Evolutionary conservation across 2,113 vertebrate genomes (phyloP), one percentile per base, ranked within the genome.

Genomic region (Saimiri boliviensis): DNA sequence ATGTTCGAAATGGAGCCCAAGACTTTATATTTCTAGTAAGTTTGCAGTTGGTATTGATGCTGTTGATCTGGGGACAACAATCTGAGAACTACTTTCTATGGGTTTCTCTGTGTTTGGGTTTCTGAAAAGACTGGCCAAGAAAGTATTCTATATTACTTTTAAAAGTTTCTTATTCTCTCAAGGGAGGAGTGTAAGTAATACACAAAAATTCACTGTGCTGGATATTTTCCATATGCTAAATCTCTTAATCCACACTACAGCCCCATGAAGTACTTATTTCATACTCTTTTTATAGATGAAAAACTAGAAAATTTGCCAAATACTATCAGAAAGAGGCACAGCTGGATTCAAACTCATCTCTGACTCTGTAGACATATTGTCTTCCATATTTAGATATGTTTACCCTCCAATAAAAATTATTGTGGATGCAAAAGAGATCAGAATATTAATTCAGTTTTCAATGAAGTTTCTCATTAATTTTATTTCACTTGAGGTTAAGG

Each of bases 91-190:
- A 81, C 23, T 89, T 80, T 45, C 91, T 58, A 13, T 74, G 37
- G 32, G 35, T 73, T 85, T 42, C 76, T 80, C 60, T 85, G 37
- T 86, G 77, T 83, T 74, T 85, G 30, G 42, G n/a, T 86, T 92
- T 96, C 60, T 86, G 23, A 79, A 96, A 71, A 94, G 45, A 79
- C 32, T 94, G n/a, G 90, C 40, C 40, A 8, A 45, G 74, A 73
- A 60, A 20, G 27, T 49, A 37, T 37, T 11, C 58, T 37, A 23
- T 42, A 30, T 83, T 70, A 76, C 40, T 91, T 90, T 93, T 40
- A 66, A 92, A 87, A 30, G 11, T 70, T 68, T 74, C 52, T 70
- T 49, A 84, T n/a, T 87, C 37, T 37, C 32, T 63, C 54, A 84
- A 66, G 17, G 40, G 87, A 49, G 1, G 5, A 35, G 0, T 45